Evolutionary conservation across 1,140 invertebrate genomes (phyloP).

Genomic region (Drosophila elegans): DNA sequence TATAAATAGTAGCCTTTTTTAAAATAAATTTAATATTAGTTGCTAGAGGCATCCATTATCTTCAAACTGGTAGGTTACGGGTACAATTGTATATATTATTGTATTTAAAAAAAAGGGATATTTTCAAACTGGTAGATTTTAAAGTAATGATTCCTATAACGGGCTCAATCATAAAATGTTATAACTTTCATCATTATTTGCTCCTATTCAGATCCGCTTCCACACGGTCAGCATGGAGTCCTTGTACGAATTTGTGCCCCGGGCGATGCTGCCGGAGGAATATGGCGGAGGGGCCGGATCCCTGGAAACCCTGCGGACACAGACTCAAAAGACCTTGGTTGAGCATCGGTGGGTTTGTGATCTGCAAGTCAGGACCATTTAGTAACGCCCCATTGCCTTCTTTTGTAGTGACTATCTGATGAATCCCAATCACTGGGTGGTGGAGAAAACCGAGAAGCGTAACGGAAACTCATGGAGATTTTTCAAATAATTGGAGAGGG

Average conservation of each 20-base stretch:
- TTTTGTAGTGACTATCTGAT: constrained; percentile 71
- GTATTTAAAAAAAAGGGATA: too few species aligned
- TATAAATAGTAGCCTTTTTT: too few species aligned
- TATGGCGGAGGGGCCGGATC: constrained; percentile 88
- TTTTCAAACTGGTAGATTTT: too few species aligned
- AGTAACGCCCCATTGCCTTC: not conserved
- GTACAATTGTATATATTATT: too few species aligned
- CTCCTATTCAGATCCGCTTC: constrained; percentile 86
- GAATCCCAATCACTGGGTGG: constrained; percentile 69
- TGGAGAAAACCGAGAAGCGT: constrained; percentile 66
- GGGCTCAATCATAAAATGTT: too few species aligned
- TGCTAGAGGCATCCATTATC: too few species aligned
- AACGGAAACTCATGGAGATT: constrained; percentile 61
- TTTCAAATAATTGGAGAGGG: constrained; percentile 35
- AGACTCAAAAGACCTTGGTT: constrained; percentile 85
- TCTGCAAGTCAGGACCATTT: not conserved
- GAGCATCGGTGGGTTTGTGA: constrained; percentile 60
- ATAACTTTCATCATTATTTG: not conserved
- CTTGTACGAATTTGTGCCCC: constrained; percentile 87
- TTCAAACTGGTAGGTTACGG: too few species aligned
- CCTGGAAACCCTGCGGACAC: constrained; percentile 86
- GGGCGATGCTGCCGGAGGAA: constrained; percentile 88
- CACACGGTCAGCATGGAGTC: constrained; percentile 87
- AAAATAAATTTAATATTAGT: too few species aligned
- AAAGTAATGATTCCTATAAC: too few species aligned